Conservation (phyloP, 2,888 invertebrate species). For the Aethes cnicana region DNA sequence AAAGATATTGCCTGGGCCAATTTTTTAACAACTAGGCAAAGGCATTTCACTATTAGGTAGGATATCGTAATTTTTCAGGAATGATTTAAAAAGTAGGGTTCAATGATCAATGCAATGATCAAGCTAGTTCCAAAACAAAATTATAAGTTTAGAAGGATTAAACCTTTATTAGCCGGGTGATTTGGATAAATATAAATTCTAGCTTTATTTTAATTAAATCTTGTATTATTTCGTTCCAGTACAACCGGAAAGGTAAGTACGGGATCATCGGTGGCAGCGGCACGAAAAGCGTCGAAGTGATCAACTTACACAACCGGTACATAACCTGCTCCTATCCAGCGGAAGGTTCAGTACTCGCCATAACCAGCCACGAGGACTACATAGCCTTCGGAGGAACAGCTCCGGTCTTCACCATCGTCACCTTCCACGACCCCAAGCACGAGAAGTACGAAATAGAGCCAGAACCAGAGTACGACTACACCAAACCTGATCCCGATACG, state of each 20-base stretch:
- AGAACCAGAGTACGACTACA: slow-evolving; percentile 38
- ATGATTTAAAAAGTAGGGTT: no score
- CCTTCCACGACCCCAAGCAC: slow-evolving; percentile 71
- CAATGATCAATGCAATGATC: no score
- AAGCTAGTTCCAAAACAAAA: no score
- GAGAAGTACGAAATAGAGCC: slow-evolving; percentile 50
- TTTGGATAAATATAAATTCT: no score
- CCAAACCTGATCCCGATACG: slow-evolving; percentile 29
- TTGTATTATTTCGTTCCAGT: slow-evolving; percentile 59
- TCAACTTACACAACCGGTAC: slow-evolving; percentile 73
- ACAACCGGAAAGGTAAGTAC: slow-evolving; percentile 75
- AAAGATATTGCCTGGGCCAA: no score
- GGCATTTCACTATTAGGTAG: no score
- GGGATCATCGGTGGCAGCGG: slow-evolving; percentile 74
- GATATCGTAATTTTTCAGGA: no score
- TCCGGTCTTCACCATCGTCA: slow-evolving; percentile 62
- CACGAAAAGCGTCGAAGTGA: slow-evolving; percentile 69
- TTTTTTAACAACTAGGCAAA: no score
- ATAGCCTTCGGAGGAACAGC: slow-evolving; percentile 73
- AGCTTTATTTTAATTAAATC: no score
- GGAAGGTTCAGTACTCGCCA: slow-evolving; percentile 56
- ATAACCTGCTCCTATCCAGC: slow-evolving; percentile 70
- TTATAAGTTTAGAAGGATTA: no score
- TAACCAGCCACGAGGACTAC: slow-evolving; percentile 62
- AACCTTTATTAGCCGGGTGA: no score